Evolutionary conservation across 2,113 vertebrate species (phyloP).

Genomic region (Nyctereutes procyonoides): DNA sequence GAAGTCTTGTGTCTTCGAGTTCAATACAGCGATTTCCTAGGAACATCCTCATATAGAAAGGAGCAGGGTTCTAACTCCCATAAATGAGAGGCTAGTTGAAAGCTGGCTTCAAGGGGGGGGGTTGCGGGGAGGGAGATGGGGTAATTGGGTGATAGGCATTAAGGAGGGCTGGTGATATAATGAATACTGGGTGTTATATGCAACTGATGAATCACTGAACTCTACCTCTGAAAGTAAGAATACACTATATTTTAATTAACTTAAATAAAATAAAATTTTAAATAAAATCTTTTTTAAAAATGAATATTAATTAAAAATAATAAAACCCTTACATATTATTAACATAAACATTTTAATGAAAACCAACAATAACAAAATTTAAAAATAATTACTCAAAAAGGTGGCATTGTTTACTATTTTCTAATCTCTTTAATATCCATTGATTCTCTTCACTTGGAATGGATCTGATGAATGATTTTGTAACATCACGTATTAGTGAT

Average conservation of each 20-base stretch:
- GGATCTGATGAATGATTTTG: not conserved
- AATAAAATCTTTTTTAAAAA: not conserved
- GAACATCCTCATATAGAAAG: too few species aligned
- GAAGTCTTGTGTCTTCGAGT: too few species aligned
- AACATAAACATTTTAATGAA: not conserved
- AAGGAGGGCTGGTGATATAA: not conserved
- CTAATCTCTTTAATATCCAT: not conserved
- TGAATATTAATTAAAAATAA: not conserved
- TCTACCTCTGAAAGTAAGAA: not conserved
- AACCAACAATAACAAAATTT: not conserved
- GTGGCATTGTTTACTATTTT: not conserved
- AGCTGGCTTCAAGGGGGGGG: too few species aligned
- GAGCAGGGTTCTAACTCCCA: too few species aligned
- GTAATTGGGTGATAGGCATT: not conserved
- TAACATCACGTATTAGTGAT: not conserved
- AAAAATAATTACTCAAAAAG: not conserved
- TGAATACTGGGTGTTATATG: not conserved
- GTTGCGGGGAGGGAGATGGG: not conserved
- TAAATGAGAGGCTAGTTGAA: too few species aligned
- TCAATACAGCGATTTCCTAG: too few species aligned
- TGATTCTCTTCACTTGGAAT: not conserved
- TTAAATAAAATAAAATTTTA: not conserved
- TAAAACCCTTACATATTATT: not conserved
- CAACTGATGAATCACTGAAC: not conserved
- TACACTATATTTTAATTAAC: not conserved